Conservation (phyloP, 2,888 invertebrate genomes). For the Syrphus vitripennis region DNA sequence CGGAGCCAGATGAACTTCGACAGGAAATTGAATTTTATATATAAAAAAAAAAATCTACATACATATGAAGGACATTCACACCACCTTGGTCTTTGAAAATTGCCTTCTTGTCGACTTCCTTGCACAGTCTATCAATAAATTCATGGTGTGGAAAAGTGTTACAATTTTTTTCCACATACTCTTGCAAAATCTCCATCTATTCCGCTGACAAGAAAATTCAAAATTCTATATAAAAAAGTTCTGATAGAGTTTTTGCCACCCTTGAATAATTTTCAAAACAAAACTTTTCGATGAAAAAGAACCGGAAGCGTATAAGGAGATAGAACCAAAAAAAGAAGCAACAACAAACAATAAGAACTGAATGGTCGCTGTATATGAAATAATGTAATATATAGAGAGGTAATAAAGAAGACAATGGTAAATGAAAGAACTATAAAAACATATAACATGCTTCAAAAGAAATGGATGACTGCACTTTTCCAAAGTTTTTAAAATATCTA, state of each 20-base stretch:
- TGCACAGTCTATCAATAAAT: constrained; percentile 43
- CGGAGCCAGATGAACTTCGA: background rate
- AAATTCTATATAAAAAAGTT: constrained; percentile 29
- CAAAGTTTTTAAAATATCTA: background rate
- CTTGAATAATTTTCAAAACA: constrained; percentile 45
- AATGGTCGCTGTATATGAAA: background rate
- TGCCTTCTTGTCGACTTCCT: constrained; percentile 19
- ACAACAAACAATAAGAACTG: constrained; percentile 4
- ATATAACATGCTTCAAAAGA: constrained; percentile 24
- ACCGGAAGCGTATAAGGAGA: constrained; percentile 34
- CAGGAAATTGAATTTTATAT: constrained; percentile 39
- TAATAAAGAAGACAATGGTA: constrained; percentile 10
- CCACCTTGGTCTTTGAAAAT: background rate
- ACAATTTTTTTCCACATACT: constrained; percentile 30
- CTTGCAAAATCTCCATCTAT: background rate
- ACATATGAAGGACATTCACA: background rate
- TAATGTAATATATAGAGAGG: background rate
- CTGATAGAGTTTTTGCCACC: constrained; percentile 41
- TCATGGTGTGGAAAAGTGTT: constrained; percentile 55
- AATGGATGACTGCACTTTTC: constrained; percentile 1
- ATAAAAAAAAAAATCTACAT: background rate
- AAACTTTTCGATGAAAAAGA: constrained; percentile 46
- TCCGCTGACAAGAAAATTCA: background rate
- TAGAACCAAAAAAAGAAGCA: constrained; percentile 3
- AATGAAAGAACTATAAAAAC: background rate